Base-by-base conservation (phyloP, 2,113 vertebrate species). In the Hoplias malabaricus region DNA sequence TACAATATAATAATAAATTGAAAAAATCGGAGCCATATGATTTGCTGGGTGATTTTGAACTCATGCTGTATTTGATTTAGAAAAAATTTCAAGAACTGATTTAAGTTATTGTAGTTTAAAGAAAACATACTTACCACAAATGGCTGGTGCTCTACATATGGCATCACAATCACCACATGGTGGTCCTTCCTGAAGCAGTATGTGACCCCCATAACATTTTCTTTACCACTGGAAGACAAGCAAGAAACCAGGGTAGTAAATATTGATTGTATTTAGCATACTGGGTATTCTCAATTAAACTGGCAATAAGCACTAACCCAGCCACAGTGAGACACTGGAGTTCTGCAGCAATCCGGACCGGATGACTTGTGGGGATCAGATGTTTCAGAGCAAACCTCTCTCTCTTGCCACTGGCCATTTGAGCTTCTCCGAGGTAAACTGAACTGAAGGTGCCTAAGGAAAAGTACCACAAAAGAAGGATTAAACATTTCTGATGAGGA, bases 91-190 rank as follows among this genome's bases (percentile, higher is more conserved):
- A n/a, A 9, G 4, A 0, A n/a, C n/a, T n/a, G n/a, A n/a, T n/a
- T n/a, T n/a, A n/a, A n/a, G n/a, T n/a, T n/a, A n/a, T n/a, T n/a
- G n/a, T n/a, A n/a, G n/a, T n/a, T n/a, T n/a, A n/a, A n/a, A n/a
- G n/a, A n/a, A n/a, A n/a, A n/a, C n/a, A 2, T n/a, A 61, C 94
- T 86, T 90, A 99, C 98, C 91, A 95, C 87, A 87, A 99, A 96
- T 19, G 95, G 89, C 82, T 98, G 94, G 61, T 99, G 98, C 70
- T 97, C 96, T 90, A 99, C 90, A 81, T 98, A 99, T 0, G 98
- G 97, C 98, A 99, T 99, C 66, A 97, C 94, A 76, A 99, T 97
- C 87, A 99, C 96, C 75, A 98, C 95, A 0, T 98, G 96, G 80
- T 99, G 96, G 31, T 98, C 95, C 62, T 95, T 97, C 86, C 98